Conservation (phyloP, 2,113 vertebrate species). For the Corvus moneduloides region DNA sequence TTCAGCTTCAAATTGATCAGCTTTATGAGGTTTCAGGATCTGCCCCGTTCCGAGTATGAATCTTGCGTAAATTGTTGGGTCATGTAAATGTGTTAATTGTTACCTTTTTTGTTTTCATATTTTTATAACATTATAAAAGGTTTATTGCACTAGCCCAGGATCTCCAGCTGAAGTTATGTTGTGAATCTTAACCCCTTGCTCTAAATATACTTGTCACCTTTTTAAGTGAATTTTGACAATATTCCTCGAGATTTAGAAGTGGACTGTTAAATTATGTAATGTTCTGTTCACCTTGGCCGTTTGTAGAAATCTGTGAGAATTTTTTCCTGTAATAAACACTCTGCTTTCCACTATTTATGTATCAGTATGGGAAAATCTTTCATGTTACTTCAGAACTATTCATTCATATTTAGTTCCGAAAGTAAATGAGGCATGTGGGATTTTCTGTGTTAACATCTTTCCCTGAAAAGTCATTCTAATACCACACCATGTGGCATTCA, state of each 20-base stretch:
- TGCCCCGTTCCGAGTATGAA: slow-evolving; percentile 1
- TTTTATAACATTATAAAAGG: background rate
- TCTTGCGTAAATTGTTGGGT: background rate
- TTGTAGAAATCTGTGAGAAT: background rate
- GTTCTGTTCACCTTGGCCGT: background rate
- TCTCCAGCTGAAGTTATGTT: background rate
- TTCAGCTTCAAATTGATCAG: slow-evolving; percentile 65
- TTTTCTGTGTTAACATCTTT: background rate
- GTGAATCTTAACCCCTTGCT: background rate
- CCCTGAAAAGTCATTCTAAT: background rate
- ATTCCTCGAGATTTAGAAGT: background rate
- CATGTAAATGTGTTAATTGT: background rate
- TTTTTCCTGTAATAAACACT: background rate
- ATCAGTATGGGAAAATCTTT: background rate
- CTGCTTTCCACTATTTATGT: background rate
- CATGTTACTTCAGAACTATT: background rate
- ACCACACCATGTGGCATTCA: background rate
- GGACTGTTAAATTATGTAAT: background rate
- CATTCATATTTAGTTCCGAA: background rate
- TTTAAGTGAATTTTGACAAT: background rate
- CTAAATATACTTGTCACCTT: background rate
- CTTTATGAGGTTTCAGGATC: slow-evolving; percentile 57
- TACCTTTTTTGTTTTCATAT: background rate
- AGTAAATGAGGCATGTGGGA: background rate
- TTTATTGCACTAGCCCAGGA: background rate